phyloP scores from a whole-genome alignment of 2,888 invertebrate genomes.

The Tipula lateralis region DNA sequence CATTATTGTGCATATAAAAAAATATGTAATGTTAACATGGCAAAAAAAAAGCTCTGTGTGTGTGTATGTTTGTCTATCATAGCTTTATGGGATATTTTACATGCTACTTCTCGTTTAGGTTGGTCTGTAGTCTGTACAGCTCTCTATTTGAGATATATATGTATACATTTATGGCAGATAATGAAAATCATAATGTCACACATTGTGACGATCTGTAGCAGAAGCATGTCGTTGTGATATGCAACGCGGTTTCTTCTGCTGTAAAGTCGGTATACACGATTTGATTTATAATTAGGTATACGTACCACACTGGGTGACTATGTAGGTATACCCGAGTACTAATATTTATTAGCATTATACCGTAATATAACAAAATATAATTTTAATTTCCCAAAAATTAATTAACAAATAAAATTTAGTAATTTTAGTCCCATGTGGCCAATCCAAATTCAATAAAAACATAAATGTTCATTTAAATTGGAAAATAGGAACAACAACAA shows the following conservation, averaged over 20 bases:
- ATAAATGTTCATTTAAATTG: slow-evolving; percentile 14
- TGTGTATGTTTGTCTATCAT: neutral
- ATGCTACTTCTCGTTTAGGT: neutral
- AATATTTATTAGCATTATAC: neutral
- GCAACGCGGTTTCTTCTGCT: neutral
- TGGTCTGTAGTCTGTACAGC: neutral
- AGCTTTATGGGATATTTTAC: neutral
- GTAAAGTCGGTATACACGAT: neutral
- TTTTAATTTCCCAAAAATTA: slow-evolving; percentile 3
- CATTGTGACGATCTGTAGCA: neutral
- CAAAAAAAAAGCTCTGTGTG: neutral
- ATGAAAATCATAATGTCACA: neutral
- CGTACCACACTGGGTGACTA: neutral
- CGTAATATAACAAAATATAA: neutral
- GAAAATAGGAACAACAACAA: slow-evolving; percentile 14
- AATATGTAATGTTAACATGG: too few relatives aligned
- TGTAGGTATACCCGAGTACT: neutral
- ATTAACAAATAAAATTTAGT: slow-evolving; percentile 12
- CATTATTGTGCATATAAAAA: neutral
- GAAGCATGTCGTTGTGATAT: neutral
- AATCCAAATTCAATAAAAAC: slow-evolving; percentile 26
- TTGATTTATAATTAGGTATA: slow-evolving; percentile 5
- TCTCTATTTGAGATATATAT: too few relatives aligned
- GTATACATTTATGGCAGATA: neutral
- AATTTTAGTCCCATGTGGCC: slow-evolving; percentile 26